Evolutionary conservation across 2,113 vertebrate genomes (phyloP), one percentile per base, ranked within the genome.

Genomic region (Halcyon senegalensis): DNA sequence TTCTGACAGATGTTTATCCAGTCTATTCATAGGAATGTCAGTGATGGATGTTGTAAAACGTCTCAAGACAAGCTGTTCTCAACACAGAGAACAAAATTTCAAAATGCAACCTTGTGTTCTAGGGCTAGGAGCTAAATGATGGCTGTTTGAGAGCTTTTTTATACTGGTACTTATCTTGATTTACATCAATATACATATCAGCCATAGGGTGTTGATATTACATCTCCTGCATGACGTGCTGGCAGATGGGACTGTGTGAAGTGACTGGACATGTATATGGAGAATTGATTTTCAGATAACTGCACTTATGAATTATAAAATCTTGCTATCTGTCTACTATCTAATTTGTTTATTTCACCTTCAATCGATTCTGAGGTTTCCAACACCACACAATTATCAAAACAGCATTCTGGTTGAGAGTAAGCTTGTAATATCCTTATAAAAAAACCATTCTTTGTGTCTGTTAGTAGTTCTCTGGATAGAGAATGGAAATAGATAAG

Each of bases 1-100:
- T 93, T 91, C 84, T 96, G 91, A 84, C 73, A 87, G 89, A 77
- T 93, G 51, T 91, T 93, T 94, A 85, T 90, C 62, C 82, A 75
- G 46, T 39, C 66, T 87, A 35, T 87, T 91, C 74, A 68, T 30
- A 56, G 74, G 74, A 82, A 59, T 72, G 84, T 63, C 90, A 90
- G 62, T 91, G 81, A 95, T 72, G 58, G 43, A 90, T 94, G 63
- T 24, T 6, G 30, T 16, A 21, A 35, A 53, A 21, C 2, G 0
- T 67, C 51, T 91, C 58, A 30, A 84, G 51, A 77, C 55, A 77
- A 80, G 66, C 24, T 87, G 55, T 84, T 86, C 76, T 83, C 30
- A 51, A 79, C 86, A 66, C 48, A 93, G 88, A 80, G 41, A 75
- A 87, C 10, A 94, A 60, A 37, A 87, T 59, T 74, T 81, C 25